Evolutionary conservation across 2,113 vertebrate genomes (phyloP).

Genomic region (Gnathonemus longibarbis): DNA sequence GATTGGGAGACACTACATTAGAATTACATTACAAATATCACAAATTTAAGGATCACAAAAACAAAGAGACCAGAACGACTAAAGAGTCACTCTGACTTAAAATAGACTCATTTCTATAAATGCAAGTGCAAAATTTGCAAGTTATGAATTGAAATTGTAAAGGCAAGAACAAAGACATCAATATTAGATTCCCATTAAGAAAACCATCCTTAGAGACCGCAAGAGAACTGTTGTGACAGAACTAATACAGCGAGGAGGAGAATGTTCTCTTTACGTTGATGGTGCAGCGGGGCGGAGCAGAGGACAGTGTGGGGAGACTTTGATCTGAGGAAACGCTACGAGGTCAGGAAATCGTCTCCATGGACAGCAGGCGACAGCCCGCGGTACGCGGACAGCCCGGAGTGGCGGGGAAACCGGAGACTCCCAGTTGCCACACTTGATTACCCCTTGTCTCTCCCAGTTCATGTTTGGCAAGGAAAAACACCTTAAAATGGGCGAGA

Average conservation of each 20-base stretch:
- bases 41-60: not conserved
- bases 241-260: not conserved
- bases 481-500: slow-evolving; percentile 17
- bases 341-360: slow-evolving; percentile 32
- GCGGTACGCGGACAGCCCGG: slow-evolving; percentile 27
- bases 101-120: not conserved
- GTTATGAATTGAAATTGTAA: not conserved
- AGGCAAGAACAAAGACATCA: not conserved
- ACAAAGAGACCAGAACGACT: not conserved
- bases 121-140: not conserved
- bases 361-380: slow-evolving; percentile 39
- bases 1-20: not conserved
- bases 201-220: not conserved
- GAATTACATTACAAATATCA: not conserved
- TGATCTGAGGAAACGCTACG: slow-evolving; percentile 45
- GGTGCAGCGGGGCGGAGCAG: slow-evolving; percentile 21
- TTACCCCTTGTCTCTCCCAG: slow-evolving; percentile 2
- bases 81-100: not conserved
- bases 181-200: not conserved
- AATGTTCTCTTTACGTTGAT: not conserved
- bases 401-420: slow-evolving; percentile 41
- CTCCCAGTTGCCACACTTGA: slow-evolving; percentile 23
- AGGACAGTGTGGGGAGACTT: slow-evolving; percentile 39
- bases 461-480: not conserved
- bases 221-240: not conserved